Evolutionary conservation across 2,888 invertebrate genomes (phyloP).

Genomic region (Eupithecia inturbata): DNA sequence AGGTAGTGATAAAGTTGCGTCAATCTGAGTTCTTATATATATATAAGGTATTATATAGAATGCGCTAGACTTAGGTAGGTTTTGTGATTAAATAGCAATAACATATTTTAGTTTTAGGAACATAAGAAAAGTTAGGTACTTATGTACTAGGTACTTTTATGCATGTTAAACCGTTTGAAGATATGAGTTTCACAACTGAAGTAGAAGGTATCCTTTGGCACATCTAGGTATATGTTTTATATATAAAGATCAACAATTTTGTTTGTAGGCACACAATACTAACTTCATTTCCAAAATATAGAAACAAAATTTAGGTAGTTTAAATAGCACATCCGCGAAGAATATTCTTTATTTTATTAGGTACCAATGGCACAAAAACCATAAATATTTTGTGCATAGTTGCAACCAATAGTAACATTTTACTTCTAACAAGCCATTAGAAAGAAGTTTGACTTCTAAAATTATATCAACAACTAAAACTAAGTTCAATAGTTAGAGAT

Average conservation of each 20-base stretch:
- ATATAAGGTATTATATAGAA: background rate
- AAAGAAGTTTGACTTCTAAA: constrained; percentile 47
- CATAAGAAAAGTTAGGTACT: background rate
- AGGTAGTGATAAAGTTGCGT: constrained; percentile 1
- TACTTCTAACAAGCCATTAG: constrained; percentile 13
- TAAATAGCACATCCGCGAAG: background rate
- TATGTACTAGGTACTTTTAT: background rate
- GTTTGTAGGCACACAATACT: constrained; percentile 1
- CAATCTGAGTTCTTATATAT: background rate
- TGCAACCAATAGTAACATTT: constrained; percentile 27
- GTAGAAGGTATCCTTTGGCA: background rate
- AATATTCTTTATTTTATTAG: background rate
- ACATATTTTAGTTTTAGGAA: background rate
- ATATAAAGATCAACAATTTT: background rate
- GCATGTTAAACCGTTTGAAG: background rate
- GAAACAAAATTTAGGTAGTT: background rate
- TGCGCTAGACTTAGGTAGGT: background rate
- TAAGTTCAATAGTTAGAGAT: constrained; percentile 21
- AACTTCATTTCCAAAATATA: background rate
- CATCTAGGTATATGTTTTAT: background rate
- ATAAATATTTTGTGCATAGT: constrained; percentile 31
- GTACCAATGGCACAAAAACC: constrained; percentile 8
- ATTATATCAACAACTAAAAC: constrained; percentile 31
- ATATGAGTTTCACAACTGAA: background rate
- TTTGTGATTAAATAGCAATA: background rate